Evolutionary conservation across 53 echinoderm and acorn worm species (phyloP).

Genomic region (Paracentrotus lividus): DNA sequence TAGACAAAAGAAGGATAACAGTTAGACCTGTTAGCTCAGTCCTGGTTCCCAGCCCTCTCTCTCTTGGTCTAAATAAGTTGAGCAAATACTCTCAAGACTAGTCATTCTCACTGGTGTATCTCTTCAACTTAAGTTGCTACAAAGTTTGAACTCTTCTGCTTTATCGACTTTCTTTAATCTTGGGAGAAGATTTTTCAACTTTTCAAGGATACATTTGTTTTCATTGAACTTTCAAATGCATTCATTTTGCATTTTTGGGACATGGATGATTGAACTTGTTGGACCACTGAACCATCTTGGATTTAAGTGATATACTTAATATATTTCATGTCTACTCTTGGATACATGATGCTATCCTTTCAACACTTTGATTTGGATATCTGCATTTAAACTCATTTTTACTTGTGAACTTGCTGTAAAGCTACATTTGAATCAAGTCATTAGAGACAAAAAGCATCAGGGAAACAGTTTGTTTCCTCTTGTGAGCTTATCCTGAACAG

Average conservation of each 20-base stretch:
- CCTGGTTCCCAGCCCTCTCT: neutral
- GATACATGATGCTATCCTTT: neutral
- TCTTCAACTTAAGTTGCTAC: conserved; percentile 26
- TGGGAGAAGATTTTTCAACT: neutral
- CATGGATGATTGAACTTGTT: conserved; percentile 9
- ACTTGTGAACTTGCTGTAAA: neutral
- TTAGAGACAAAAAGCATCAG: neutral
- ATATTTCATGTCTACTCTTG: neutral
- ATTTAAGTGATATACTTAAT: neutral
- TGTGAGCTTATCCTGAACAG: neutral
- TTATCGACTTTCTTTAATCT: neutral
- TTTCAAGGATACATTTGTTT: neutral
- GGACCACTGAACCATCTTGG: neutral
- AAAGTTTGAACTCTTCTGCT: neutral
- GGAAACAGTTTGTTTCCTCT: neutral
- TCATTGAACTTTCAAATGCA: neutral
- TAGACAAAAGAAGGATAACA: conserved; percentile 49
- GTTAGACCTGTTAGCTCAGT: conserved; percentile 56
- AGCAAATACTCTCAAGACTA: conserved; percentile 50
- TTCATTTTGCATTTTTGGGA: neutral
- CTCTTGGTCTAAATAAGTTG: conserved; percentile 39
- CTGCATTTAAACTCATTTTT: neutral
- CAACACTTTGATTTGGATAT: neutral
- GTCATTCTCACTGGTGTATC: conserved; percentile 36
- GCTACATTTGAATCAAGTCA: neutral